A percentile compares a stretch with the other conserved stretches of the same genome.
These are phyloP conservation scores for Pleuronectes platessa DNA, from an alignment of 2,113 vertebrate species.

Conservation along the genomic window DNA sequence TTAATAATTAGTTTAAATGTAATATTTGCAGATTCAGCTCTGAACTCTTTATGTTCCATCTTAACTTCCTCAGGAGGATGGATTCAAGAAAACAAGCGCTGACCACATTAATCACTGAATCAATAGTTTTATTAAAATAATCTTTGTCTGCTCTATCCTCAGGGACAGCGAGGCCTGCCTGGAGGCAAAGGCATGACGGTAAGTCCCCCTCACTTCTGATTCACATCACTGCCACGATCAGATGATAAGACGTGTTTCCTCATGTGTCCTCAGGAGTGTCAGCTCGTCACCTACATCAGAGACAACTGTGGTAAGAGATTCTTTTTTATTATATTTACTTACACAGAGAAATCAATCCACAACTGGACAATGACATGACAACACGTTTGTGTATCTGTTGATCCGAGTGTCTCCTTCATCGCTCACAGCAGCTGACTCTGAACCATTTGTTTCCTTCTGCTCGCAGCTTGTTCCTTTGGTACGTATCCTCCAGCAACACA, in stretches of 20 bases:
- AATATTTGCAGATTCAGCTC: too few species aligned
- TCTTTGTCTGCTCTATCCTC: background rate
- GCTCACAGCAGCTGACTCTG: background rate
- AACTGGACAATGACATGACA: too few species aligned
- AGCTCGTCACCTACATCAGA: slow-evolving; percentile 84
- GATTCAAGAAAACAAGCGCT: too few species aligned
- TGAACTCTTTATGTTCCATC: too few species aligned
- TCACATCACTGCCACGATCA: background rate
- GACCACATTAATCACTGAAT: too few species aligned
- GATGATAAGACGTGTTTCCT: background rate
- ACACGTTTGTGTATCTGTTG: too few species aligned
- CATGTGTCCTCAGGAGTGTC: slow-evolving; percentile 82
- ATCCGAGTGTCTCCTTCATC: background rate
- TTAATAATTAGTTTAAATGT: too few species aligned
- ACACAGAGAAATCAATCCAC: too few species aligned
- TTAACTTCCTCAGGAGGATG: too few species aligned
- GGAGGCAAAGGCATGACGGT: slow-evolving; percentile 79
- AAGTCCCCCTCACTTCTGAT: slow-evolving; percentile 59
- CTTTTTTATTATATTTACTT: too few species aligned
- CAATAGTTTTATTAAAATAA: too few species aligned
- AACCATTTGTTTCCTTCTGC: background rate
- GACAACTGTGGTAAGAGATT: slow-evolving; percentile 87
- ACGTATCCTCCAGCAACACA: slow-evolving; percentile 23
- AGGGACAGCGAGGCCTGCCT: slow-evolving; percentile 84
- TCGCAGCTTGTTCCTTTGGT: slow-evolving; percentile 80